Conservation (phyloP, 2,113 vertebrate species). For the Tamias sibiricus region DNA sequence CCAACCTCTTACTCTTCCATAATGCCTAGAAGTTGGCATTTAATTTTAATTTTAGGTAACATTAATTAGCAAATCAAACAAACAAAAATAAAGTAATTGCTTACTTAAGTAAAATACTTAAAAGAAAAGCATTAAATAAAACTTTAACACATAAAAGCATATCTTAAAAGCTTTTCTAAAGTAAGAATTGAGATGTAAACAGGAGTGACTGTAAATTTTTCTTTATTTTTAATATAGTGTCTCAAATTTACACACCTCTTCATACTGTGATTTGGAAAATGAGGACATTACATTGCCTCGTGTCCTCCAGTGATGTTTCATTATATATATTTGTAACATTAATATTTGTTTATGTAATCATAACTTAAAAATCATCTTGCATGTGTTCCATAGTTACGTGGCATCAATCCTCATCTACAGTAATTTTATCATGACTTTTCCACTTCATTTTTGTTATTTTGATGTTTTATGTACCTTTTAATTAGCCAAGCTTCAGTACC, state of each 20-base stretch:
- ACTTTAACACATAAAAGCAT: background rate
- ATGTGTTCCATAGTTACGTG: background rate
- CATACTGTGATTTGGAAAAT: background rate
- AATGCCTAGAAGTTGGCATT: background rate
- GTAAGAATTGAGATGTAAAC: background rate
- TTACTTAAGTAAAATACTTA: background rate
- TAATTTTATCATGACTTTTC: background rate
- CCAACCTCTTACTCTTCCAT: background rate
- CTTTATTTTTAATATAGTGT: background rate
- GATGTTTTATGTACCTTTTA: background rate
- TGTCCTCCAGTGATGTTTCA: background rate
- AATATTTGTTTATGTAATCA: background rate
- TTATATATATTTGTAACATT: background rate
- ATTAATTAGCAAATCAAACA: background rate
- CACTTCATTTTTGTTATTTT: background rate
- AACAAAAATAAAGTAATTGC: background rate
- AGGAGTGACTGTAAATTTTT: background rate
- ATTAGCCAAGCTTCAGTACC: background rate
- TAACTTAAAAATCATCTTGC: background rate
- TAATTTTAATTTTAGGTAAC: background rate
- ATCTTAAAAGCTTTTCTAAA: background rate
- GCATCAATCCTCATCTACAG: background rate
- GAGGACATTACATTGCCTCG: background rate
- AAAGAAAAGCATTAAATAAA: background rate
- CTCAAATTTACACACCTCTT: background rate